Base-by-base conservation (phyloP, 2,888 invertebrate species). In the Calephelis perditalis region DNA sequence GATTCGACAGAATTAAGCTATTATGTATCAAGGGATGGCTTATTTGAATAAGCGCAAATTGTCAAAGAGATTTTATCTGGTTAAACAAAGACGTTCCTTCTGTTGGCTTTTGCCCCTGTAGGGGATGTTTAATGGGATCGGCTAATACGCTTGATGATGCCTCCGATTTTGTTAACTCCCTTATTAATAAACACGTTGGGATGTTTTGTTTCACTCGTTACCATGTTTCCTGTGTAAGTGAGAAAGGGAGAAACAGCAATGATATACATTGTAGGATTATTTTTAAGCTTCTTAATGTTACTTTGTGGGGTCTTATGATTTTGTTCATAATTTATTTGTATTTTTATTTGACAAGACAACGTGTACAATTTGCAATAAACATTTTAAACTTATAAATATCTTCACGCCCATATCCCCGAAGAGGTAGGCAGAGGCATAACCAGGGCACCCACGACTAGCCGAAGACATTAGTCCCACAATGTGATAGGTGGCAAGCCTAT, bases 31-130 rank as follows among this genome's bases (percentile, higher is more conserved):
- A 73, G 88, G 88, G 86, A 80, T 78, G 76, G 74, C 77, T 78
- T 87, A 88, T 89, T 89, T 90, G 88, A 88, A 89, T 90, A 85
- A 88, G 83, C 87, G 80, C 82, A 89, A 88, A 89, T 89, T 90
- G 87, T 90, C 89, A 90, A 90, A 90, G 89, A 89, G 89, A 90
- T 89, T 85, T 87, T 89, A 88, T 89, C 89, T 84, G 78, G 76
- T 81, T 86, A 89, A 86, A 89, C 89, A 90, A 90, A 89, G 86
- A 81, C 78, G 83, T 71, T 79, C 76, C 84, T 84, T 82, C 82
- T 87, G 86, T 86, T 86, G 79, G 86, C 87, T 84, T 86, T 81
- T 84, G 78, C 83, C 82, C 82, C 78, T 71, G 73, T 72, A 73
- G 68, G 68, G 84, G 84, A 78, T 77, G 80, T 81, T 84, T 86